Evolutionary conservation across 2,888 invertebrate genomes (phyloP), one percentile per base, ranked within the genome.

Genomic region (Tuberolachnus salignus): DNA sequence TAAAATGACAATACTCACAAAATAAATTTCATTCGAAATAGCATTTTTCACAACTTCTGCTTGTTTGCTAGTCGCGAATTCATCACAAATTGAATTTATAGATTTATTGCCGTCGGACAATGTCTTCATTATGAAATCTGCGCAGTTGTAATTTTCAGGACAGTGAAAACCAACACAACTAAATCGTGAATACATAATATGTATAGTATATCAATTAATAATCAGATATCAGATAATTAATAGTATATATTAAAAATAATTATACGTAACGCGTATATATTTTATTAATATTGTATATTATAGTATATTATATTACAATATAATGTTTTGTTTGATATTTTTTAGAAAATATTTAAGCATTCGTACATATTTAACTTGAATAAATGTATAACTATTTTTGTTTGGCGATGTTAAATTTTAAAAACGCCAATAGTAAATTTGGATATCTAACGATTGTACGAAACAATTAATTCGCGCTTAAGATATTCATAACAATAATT

Each of bases 61-160:
- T 3, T 91, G 90, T 81, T 92, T 91, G 83, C 92, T 93, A 3
- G 92, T 91, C 0, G 91, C 90, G 85, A 92, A 94, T 74, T 91
- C 87, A 84, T 94, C 92, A 84, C 94, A 94, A 81, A 94, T 88
- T 83, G 88, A 90, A 14, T 89, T 88, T 84, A 95, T 94, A 1
- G 90, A 89, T 6, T 92, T 93, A 0, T 94, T 93, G 26, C 91
- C 80, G 51, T 80, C 70, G 0, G 96, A 94, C 82, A 97, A 85
- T 0, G 92, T 92, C 83, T 92, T 91, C 82, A 97, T 93, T 84
- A 94, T 91, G 86, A 92, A 94, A 85, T 97, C 97, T 0, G 96
- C 95, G 0, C 95, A 94, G 85, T 95, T 97, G 87, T 92, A 95
- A 71, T 92, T 92, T 51, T 89, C 87, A 0, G 95, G 95, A 83